Conservation (phyloP, 2,888 invertebrate species). For the Pristionchus arcanus region DNA sequence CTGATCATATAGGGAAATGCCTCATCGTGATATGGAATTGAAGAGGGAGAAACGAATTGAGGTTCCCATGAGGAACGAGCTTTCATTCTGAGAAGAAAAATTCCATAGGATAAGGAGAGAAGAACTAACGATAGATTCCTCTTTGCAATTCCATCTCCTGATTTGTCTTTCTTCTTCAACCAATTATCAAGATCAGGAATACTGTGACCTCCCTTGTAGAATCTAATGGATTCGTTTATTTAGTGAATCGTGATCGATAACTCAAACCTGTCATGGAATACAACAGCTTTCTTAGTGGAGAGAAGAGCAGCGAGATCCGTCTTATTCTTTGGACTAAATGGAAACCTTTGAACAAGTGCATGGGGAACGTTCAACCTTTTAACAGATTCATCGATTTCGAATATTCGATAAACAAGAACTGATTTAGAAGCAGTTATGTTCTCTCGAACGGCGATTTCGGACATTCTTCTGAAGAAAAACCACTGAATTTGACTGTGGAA, state of each 20-base stretch:
- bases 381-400: conserved; percentile 34
- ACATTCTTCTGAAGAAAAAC: conserved; percentile 23
- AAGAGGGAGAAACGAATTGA: conserved; percentile 50
- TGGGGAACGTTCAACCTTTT: neutral
- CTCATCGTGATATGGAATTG: conserved; percentile 53
- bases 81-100: neutral
- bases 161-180: conserved; percentile 30
- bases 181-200: conserved; percentile 36
- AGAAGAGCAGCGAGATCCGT: conserved; percentile 32
- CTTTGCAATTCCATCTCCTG: conserved; percentile 34
- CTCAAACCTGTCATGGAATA: conserved; percentile 48
- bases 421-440: neutral
- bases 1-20: conserved; percentile 51
- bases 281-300: conserved; percentile 37
- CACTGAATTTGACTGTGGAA: neutral
- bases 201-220: conserved; percentile 39
- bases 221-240: neutral
- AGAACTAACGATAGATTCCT: conserved; percentile 32
- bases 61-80: conserved; percentile 51
- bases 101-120: neutral
- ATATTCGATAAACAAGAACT: conserved; percentile 53
- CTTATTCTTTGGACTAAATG: conserved; percentile 45
- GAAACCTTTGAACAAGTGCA: neutral
- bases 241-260: neutral
- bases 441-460: conserved; percentile 43